Evolutionary conservation across 2,113 vertebrate genomes (phyloP).

Genomic region (Pleuronectes platessa): DNA sequence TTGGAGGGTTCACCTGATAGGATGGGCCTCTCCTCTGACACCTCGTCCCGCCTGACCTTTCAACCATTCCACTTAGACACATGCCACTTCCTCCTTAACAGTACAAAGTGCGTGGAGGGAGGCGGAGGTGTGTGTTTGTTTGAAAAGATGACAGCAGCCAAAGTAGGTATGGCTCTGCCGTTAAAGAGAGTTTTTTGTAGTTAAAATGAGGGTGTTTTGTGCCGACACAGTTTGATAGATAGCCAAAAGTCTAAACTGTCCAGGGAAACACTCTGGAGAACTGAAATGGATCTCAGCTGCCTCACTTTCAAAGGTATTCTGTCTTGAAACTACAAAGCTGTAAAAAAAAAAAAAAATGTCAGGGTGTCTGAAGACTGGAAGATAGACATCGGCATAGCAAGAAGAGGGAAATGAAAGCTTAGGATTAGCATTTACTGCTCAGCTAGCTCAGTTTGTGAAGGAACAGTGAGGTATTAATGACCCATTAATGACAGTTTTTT

Average conservation of each 20-base stretch:
- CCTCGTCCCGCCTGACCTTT: conserved; percentile 39
- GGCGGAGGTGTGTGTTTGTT: conserved; percentile 19
- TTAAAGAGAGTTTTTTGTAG: conserved; percentile 42
- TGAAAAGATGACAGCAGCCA: conserved; percentile 50
- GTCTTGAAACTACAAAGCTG: conserved; percentile 39
- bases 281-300: conserved; percentile 24
- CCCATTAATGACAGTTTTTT: background rate
- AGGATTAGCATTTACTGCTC: conserved; percentile 4
- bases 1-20: conserved; percentile 44
- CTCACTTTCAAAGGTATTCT: conserved; percentile 29
- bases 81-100: conserved; percentile 1
- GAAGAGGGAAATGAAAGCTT: background rate
- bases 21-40: conserved; percentile 20
- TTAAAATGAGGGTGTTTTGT: conserved; percentile 49
- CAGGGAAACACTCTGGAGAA: conserved; percentile 11
- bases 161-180: conserved; percentile 39
- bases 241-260: conserved; percentile 33
- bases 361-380: background rate
- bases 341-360: background rate
- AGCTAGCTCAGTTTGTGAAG: background rate
- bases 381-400: conserved; percentile 29
- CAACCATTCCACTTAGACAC: conserved; percentile 39
- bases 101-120: conserved; percentile 28
- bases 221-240: conserved; percentile 20
- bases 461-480: background rate